Evolutionary conservation across 2,797 vertebrate genomes (phyloP).

Genomic region (Harpagifer antarcticus): DNA sequence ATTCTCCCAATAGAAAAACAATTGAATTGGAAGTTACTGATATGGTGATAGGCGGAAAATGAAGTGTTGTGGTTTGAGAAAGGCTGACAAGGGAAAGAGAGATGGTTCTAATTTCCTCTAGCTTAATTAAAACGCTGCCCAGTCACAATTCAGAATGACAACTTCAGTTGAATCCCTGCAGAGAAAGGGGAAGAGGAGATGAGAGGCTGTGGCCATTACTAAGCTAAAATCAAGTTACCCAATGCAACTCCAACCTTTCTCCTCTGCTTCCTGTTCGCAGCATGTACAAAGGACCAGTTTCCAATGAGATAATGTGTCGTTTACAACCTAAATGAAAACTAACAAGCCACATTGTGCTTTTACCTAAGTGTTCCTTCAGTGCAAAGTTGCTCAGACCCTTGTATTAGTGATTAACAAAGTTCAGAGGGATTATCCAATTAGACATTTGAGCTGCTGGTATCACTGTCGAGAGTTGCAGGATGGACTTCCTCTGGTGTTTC

Average conservation of each 20-base stretch:
- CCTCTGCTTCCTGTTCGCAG: background rate
- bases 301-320: background rate
- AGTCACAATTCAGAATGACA: conserved; percentile 51
- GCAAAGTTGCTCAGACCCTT: conserved; percentile 1
- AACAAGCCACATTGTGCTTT: conserved; percentile 2
- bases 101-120: conserved; percentile 65
- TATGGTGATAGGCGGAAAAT: conserved; percentile 35
- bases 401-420: conserved; percentile 61
- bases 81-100: conserved; percentile 54
- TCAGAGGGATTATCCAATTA: conserved; percentile 77
- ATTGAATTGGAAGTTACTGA: conserved; percentile 40
- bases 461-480: conserved; percentile 60
- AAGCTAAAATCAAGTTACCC: conserved; percentile 33
- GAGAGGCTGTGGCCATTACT: conserved; percentile 24
- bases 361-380: conserved; percentile 15
- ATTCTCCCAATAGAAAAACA: conserved; percentile 27
- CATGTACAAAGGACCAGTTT: conserved; percentile 10
- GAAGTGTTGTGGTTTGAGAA: conserved; percentile 58
- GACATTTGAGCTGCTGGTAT: conserved; percentile 50
- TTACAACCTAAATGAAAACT: background rate
- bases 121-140: conserved; percentile 45
- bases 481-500: conserved; percentile 78
- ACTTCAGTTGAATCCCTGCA: conserved; percentile 53
- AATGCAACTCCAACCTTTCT: conserved; percentile 8
- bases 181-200: conserved; percentile 63